Base-by-base conservation (phyloP, 2,113 vertebrate species). In the Saccopteryx bilineata region DNA sequence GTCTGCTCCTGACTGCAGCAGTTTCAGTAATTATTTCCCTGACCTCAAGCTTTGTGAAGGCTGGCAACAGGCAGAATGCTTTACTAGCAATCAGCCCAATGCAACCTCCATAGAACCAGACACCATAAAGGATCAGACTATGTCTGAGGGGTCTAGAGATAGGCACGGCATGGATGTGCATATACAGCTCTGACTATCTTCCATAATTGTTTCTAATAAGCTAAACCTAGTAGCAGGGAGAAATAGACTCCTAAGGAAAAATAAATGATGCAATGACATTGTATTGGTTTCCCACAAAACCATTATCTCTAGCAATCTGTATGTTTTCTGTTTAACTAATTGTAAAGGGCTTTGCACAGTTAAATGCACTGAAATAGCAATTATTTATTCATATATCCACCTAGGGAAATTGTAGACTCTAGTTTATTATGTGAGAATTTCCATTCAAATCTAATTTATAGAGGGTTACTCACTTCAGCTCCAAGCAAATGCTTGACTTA, bases 401-500 rank as follows among this genome's bases (percentile, higher is more conserved):
- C 18, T 8, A 84, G 8, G 68, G n/a, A 92, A 89, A 86, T 90
- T 56, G 21, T 61, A 92, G 26, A 56, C 46, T 74, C 31, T 12
- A 68, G 33, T 54, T 96, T 95, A 79, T 83, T 90, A 33, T 61
- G 76, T 92, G 63, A 87, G 68, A 76, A 95, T 92, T 86, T 85
- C 26, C 31, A 92, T 78, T 90, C 39, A 33, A 86, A 14, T 94
- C 84, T 86, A 66, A 11, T 74, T 97, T 68, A 50, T 5, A 56
- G 9, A 61, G 0, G 9, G 14, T 61, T 61, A 69, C 23, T 56
- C 68, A 84, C 66, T 96, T 63, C 52, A 90, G 14, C 18, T 66
- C n/a, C 58, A 92, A 92, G 58, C 18, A 90, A 87, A 92, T 92
- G 39, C 24, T 85, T 56, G 31, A 58, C 60, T 92, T 72, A 65